A percentile compares a stretch with the other conserved stretches of the same genome.
Conservation (phyloP, 2,797 vertebrate genomes). For the Enteromius argenteus region DNA sequence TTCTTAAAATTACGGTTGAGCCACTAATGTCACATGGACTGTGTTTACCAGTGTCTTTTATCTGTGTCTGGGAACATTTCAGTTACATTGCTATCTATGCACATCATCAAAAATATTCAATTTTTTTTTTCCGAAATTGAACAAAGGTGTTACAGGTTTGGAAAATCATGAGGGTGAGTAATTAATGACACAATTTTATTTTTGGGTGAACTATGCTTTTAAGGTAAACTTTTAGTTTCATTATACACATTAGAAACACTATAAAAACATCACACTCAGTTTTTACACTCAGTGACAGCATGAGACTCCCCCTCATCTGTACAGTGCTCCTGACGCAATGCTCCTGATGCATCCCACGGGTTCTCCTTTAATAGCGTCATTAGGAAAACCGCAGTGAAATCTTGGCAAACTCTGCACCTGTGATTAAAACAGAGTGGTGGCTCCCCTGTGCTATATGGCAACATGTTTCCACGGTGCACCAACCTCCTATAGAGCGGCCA, state of each 20-base stretch:
- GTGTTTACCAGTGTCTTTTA: no score
- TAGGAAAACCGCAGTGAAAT: conserved; percentile 49
- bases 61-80: no score
- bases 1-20: no score
- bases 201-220: background rate
- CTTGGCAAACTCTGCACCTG: conserved; percentile 45
- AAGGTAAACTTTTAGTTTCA: background rate
- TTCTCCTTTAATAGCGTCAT: conserved; percentile 51
- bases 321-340: background rate
- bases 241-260: background rate
- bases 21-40: no score
- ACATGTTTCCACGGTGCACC: conserved; percentile 29
- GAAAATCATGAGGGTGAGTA: no score
- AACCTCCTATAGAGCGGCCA: conserved; percentile 67
- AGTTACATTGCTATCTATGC: no score
- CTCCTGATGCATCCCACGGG: background rate
- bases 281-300: conserved; percentile 9
- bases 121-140: background rate
- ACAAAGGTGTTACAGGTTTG: background rate
- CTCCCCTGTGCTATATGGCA: background rate
- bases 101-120: no score
- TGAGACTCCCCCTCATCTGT: background rate
- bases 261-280: background rate
- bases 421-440: conserved; percentile 35
- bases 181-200: background rate